Base-by-base conservation (phyloP, 2,113 vertebrate genomes). In the Zingel zingel region DNA sequence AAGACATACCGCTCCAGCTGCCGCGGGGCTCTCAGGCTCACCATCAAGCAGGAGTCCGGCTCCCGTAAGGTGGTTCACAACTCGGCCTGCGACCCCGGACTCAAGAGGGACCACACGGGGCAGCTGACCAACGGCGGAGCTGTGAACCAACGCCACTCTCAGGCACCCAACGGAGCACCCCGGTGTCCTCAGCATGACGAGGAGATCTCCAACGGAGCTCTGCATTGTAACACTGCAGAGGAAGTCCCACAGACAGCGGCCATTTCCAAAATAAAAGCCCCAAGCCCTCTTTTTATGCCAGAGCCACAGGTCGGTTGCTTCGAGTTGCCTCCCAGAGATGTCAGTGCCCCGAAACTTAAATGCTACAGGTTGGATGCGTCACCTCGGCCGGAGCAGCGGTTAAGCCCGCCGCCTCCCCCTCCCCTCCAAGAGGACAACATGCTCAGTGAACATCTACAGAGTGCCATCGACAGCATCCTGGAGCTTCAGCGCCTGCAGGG, bases 401-500 rank as follows among this genome's bases (percentile, higher is more conserved):
- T 77, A 71, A 86, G 78, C 64, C 84, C 86, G 7, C 74, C 66
- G 1, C 79, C 85, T 0, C 77, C 71, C 0, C 73, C 86, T 13
- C 88, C 88, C 51, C 93, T 89, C 47, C 93, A 91, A 43, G 95
- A 96, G 75, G 96, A 96, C 85, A 92, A 87, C 82, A 89, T 94
- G 79, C 94, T 96, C 73, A 96, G 89, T 1, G 95, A 96, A 86
- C 94, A 96, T 54, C 93, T 96, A 5, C 96, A 96, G 93, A 96
- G 95, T 43, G 96, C 96, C 79, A 96, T 96, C 66, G 94, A 96
- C 94, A 96, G 95, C 93, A 96, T 96, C 82, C 89, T 96, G 89
- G 95, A 96, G 81, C 94, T 96, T 1, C 95, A 96, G 92, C 91
- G 95, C 58, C 86, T 96, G 69, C 96, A 96, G 93, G 95, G 94